Percentiles rank a stretch among this genome's conserved stretches.
These are phyloP conservation scores for Acromyrmex heyeri DNA, from an alignment of 1,140 invertebrate species.

Conservation along the genomic window DNA sequence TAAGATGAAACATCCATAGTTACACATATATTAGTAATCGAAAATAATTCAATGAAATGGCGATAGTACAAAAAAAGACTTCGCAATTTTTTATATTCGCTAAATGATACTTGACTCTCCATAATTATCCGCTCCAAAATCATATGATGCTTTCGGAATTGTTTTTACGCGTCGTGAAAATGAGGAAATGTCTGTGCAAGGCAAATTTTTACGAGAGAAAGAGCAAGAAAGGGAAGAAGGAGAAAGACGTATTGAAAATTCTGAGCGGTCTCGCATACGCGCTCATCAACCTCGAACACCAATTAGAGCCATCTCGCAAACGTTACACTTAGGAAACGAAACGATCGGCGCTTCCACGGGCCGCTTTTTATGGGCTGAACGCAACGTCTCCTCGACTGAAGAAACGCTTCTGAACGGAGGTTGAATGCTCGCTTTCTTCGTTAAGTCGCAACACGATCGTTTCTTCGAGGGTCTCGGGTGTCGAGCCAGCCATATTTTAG, in stretches of 20 bases:
- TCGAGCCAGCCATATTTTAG: constrained; percentile 69
- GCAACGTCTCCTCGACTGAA: constrained; percentile 70
- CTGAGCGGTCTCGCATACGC: constrained; percentile 58
- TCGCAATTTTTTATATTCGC: constrained; percentile 1
- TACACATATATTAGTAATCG: no score
- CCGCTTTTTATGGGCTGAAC: constrained; percentile 71
- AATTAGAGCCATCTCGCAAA: constrained; percentile 75
- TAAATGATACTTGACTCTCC: constrained; percentile 19
- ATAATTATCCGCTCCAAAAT: constrained; percentile 9
- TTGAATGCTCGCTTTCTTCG: constrained; percentile 76
- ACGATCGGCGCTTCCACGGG: constrained; percentile 75
- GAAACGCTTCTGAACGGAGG: constrained; percentile 70
- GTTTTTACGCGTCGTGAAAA: constrained; percentile 50
- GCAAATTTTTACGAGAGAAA: constrained; percentile 16
- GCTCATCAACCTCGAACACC: constrained; percentile 75
- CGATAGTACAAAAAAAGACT: neutral
- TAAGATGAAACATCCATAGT: neutral
- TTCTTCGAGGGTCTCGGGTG: constrained; percentile 68
- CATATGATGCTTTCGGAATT: constrained; percentile 23
- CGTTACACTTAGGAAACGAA: constrained; percentile 75
- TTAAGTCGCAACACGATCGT: constrained; percentile 74
- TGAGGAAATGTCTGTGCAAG: constrained; percentile 16
- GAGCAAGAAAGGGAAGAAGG: neutral
- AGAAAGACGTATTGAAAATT: constrained; percentile 53
- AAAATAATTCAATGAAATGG: neutral